Conservation (phyloP, 2,113 vertebrate species). For the Megalops atlanticus region DNA sequence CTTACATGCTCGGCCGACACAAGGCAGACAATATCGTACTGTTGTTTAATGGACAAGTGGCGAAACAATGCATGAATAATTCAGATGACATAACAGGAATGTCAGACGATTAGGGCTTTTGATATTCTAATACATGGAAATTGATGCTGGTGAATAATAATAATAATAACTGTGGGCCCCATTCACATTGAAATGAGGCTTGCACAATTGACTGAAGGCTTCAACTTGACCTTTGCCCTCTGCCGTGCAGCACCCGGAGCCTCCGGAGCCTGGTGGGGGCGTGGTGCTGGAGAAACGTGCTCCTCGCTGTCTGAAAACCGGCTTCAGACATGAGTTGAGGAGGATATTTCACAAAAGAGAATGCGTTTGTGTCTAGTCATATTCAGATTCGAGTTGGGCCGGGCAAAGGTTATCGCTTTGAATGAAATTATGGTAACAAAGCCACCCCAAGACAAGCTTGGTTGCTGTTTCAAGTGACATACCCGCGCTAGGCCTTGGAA, state of each 20-base stretch:
- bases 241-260: neutral
- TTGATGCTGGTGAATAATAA: neutral
- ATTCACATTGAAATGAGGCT: neutral
- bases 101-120: neutral
- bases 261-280: neutral
- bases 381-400: no score
- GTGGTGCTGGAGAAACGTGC: neutral
- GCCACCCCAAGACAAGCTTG: no score
- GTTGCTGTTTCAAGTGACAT: no score
- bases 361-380: no score
- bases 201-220: neutral
- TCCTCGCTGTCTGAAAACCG: neutral
- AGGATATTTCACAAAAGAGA: no score
- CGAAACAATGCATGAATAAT: neutral
- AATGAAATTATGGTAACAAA: no score
- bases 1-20: neutral
- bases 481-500: no score
- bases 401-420: no score
- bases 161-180: neutral
- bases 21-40: neutral
- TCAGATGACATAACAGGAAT: neutral
- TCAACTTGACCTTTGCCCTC: neutral
- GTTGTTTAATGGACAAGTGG: neutral
- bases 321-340: neutral
- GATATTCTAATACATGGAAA: neutral